phyloP scores from a whole-genome alignment of 2,888 invertebrate species.

The Eupeodes luniger region DNA sequence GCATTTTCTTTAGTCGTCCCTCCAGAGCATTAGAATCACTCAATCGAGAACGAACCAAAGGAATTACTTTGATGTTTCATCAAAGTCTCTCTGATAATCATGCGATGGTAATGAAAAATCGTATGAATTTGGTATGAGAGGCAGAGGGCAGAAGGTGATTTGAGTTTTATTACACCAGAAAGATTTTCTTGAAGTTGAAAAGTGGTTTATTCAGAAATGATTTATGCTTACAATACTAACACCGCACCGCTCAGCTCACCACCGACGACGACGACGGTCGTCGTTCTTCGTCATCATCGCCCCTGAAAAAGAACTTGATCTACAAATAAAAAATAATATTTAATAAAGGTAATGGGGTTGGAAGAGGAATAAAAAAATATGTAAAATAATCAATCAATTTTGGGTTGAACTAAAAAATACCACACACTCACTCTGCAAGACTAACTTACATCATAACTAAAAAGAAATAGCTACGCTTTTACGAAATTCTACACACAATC shows the following conservation, averaged over 20 bases:
- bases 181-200: not conserved
- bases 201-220: constrained; percentile 33
- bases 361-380: not conserved
- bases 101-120: constrained; percentile 14
- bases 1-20: constrained; percentile 35
- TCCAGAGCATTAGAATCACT: not conserved
- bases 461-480: not conserved
- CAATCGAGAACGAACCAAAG: constrained; percentile 11
- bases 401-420: not conserved
- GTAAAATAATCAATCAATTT: constrained; percentile 48
- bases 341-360: not conserved
- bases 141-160: not conserved
- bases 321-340: not conserved
- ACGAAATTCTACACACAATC: not conserved
- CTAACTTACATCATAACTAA: no score
- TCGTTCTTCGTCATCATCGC: not conserved
- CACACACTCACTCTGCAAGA: no score
- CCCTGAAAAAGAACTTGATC: not conserved
- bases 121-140: not conserved
- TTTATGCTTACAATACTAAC: not conserved
- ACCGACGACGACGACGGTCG: no score
- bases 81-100: constrained; percentile 12
- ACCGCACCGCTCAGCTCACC: no score
- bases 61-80: constrained; percentile 47
- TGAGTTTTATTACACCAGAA: constrained; percentile 10